These are phyloP conservation scores for Xestia xanthographa DNA, from an alignment of 2,888 invertebrate genomes.

Conservation along the genomic window DNA sequence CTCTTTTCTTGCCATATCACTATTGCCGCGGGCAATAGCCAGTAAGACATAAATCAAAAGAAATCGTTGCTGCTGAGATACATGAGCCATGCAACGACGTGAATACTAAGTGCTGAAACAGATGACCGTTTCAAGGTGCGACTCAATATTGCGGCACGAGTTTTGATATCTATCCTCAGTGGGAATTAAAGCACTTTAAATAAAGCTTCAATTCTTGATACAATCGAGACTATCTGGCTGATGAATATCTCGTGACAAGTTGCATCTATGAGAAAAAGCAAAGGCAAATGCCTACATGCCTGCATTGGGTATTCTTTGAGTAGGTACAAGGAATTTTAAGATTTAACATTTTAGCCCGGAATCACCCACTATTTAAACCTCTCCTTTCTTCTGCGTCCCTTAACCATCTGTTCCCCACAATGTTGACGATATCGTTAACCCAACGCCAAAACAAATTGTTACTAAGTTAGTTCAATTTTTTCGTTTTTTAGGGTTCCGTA, in stretches of 20 bases:
- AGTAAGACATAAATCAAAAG: constrained; percentile 1
- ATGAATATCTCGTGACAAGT: background rate
- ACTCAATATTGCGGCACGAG: constrained; percentile 3
- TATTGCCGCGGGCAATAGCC: background rate
- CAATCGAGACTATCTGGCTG: too few species aligned
- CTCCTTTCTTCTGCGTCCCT: too few species aligned
- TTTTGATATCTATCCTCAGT: background rate
- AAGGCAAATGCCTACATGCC: too few species aligned
- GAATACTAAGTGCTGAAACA: constrained; percentile 19
- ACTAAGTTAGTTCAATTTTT: too few species aligned
- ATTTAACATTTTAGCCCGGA: too few species aligned
- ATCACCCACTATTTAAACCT: too few species aligned
- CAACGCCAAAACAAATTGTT: too few species aligned
- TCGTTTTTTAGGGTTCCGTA: too few species aligned
- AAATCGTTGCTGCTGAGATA: constrained; percentile 5
- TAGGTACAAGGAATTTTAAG: too few species aligned
- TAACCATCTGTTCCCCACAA: too few species aligned
- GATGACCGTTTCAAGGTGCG: constrained; percentile 18
- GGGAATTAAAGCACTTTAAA: background rate
- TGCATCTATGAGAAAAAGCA: background rate
- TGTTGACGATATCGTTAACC: too few species aligned
- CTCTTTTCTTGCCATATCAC: background rate
- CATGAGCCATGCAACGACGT: background rate
- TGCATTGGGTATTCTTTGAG: background rate
- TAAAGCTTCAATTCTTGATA: background rate